Evolutionary conservation across 1,140 invertebrate genomes (phyloP).

Genomic region (Agrilus planipennis): DNA sequence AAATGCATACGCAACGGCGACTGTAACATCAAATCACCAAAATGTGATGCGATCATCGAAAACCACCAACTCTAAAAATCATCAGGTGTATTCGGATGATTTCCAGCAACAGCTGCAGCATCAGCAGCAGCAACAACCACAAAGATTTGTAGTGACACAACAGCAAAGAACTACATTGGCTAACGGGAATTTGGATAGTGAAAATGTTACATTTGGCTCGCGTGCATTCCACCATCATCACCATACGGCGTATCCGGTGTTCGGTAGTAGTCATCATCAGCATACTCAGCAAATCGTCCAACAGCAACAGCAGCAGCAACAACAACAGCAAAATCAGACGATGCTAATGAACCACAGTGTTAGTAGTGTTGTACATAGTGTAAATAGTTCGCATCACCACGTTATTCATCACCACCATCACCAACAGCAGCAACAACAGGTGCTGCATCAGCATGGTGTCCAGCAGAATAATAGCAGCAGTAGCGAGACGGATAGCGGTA

Average conservation of each 20-base stretch:
- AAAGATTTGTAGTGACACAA: too few relatives aligned
- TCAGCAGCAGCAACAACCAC: slow-evolving; percentile 5
- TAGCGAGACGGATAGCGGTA: slow-evolving; percentile 6
- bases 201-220: too few relatives aligned
- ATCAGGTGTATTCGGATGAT: slow-evolving; percentile 3
- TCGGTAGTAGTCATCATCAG: too few relatives aligned
- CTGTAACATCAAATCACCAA: too few relatives aligned
- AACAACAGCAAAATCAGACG: slow-evolving; percentile 24
- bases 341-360: slow-evolving; percentile 8
- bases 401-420: not conserved
- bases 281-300: slow-evolving; percentile 12
- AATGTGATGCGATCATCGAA: too few relatives aligned
- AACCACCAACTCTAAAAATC: too few relatives aligned
- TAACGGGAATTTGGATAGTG: too few relatives aligned
- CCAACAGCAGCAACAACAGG: not conserved
- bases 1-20: too few relatives aligned
- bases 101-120: slow-evolving; percentile 5
- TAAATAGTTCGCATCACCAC: slow-evolving; percentile 12
- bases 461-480: slow-evolving; percentile 4
- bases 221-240: too few relatives aligned
- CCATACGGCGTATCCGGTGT: too few relatives aligned
- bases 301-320: slow-evolving; percentile 24
- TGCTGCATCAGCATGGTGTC: not conserved
- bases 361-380: slow-evolving; percentile 20
- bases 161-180: too few relatives aligned